Evolutionary conservation across 2,113 vertebrate species (phyloP).

Genomic region (Pelmatolapia mariae): DNA sequence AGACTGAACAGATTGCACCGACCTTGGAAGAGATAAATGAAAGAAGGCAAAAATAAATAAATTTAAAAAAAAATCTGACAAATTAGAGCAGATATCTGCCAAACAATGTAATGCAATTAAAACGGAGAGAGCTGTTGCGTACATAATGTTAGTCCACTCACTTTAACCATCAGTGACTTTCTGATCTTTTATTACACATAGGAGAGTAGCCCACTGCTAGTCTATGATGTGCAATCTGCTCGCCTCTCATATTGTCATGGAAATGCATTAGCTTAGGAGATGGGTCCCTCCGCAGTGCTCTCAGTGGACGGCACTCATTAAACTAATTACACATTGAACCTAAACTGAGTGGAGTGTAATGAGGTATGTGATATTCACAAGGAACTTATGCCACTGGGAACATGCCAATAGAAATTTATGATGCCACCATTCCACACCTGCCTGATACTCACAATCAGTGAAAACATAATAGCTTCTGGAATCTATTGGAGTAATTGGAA

Average conservation of each 20-base stretch:
- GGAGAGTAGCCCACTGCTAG: constrained; percentile 56
- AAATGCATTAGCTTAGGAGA: constrained; percentile 58
- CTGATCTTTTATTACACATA: constrained; percentile 59
- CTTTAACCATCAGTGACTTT: constrained; percentile 58
- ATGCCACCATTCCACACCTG: constrained; percentile 39
- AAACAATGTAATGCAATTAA: constrained; percentile 62
- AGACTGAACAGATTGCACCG: constrained; percentile 64
- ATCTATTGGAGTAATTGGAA: background rate
- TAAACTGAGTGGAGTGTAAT: constrained; percentile 59
- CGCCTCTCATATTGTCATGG: constrained; percentile 62
- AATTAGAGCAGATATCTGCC: constrained; percentile 59
- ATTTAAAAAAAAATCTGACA: background rate
- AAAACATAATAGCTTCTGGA: background rate
- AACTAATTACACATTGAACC: constrained; percentile 68
- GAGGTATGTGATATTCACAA: constrained; percentile 59
- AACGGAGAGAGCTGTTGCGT: constrained; percentile 33
- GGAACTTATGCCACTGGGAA: constrained; percentile 54
- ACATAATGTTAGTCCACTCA: constrained; percentile 18
- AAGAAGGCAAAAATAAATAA: background rate
- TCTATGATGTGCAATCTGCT: constrained; percentile 71
- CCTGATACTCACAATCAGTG: constrained; percentile 10
- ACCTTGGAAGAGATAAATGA: constrained; percentile 51
- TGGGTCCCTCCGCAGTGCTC: constrained; percentile 51
- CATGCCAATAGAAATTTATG: constrained; percentile 32
- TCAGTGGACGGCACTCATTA: constrained; percentile 67